Evolutionary conservation across 2,797 vertebrate species (phyloP).

Genomic region (Siniperca undulata): DNA sequence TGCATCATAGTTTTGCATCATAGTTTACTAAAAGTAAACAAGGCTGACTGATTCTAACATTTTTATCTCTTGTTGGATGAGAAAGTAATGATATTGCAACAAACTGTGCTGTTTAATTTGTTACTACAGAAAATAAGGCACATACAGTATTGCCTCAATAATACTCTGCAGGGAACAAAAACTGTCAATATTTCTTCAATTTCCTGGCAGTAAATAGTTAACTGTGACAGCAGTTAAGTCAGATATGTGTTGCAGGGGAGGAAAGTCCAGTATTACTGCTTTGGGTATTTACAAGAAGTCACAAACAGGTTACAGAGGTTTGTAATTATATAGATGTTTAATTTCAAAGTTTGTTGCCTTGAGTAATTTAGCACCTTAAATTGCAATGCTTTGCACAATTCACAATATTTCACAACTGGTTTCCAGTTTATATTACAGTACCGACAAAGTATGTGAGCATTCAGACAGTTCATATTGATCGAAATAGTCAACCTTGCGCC

Average conservation of each 20-base stretch:
- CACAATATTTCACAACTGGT: not conserved
- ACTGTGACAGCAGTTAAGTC: not conserved
- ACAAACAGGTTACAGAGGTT: not conserved
- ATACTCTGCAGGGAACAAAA: slow-evolving; percentile 11
- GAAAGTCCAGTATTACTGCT: slow-evolving; percentile 47
- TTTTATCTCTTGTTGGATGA: not conserved
- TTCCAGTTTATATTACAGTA: not conserved
- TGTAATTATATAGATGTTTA: not conserved
- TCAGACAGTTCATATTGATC: not conserved
- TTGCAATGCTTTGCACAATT: not conserved
- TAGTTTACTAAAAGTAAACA: slow-evolving; percentile 38
- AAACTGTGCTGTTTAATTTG: slow-evolving; percentile 8
- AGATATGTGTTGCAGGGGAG: slow-evolving; percentile 9
- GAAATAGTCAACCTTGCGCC: not conserved
- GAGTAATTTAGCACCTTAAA: not conserved
- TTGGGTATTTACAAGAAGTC: slow-evolving; percentile 28
- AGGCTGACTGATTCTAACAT: not conserved
- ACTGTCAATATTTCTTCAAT: not conserved
- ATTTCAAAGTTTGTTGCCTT: not conserved
- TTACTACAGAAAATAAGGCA: slow-evolving; percentile 14
- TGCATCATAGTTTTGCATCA: slow-evolving; percentile 30
- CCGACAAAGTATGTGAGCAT: not conserved
- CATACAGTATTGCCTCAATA: not conserved
- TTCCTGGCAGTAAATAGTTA: slow-evolving; percentile 23
- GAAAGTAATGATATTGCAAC: not conserved